Evolutionary conservation across 35 echinoderm and acorn worm genomes (phyloP).

Genomic region (Heliocidaris erythrogramma): DNA sequence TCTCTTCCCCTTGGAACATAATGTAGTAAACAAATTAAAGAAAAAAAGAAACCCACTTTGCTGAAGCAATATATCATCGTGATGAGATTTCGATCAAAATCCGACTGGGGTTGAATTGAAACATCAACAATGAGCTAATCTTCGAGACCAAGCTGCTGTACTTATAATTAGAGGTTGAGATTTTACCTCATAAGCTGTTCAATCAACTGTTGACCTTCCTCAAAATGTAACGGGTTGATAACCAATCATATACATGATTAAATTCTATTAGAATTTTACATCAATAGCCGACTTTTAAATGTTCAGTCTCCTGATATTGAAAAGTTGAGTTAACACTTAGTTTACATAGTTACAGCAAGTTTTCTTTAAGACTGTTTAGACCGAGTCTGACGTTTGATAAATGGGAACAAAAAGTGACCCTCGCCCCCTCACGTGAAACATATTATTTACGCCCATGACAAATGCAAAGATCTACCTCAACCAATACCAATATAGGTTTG

Average conservation of each 20-base stretch:
- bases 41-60: constrained; percentile 3
- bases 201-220: constrained; percentile 1
- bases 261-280: no score
- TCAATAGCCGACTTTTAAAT: no score
- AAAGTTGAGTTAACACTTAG: no score
- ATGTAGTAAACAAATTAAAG: constrained; percentile 12
- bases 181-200: not conserved
- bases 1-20: not conserved
- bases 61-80: not conserved
- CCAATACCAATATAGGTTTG: not conserved
- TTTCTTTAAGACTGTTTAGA: no score
- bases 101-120: not conserved
- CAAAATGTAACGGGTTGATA: no score
- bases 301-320: no score
- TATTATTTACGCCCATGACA: no score
- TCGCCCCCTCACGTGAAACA: no score
- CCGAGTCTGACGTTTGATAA: no score
- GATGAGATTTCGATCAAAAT: constrained; percentile 2
- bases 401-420: no score
- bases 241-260: no score
- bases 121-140: not conserved
- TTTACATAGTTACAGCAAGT: no score
- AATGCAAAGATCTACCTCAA: not conserved
- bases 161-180: not conserved
- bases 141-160: not conserved